Evolutionary conservation across 2,797 vertebrate species (phyloP).

Genomic region (Tarsius wallacei): DNA sequence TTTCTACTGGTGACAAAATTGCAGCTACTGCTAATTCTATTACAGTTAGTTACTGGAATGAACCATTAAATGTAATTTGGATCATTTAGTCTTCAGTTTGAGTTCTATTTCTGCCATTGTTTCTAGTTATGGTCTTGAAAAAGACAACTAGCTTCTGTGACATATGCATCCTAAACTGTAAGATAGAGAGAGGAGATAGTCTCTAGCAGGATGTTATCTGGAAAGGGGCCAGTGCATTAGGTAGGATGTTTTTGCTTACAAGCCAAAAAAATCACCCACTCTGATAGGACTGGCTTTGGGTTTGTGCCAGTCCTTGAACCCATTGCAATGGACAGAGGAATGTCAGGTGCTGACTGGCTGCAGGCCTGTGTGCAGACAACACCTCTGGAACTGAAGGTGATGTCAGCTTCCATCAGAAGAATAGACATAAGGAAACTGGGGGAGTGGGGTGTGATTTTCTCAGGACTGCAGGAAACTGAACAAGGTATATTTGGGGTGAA

Average conservation of each 20-base stretch:
- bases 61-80: neutral
- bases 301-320: neutral
- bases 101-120: neutral
- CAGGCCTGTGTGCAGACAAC: no score
- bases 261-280: neutral
- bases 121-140: neutral
- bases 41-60: neutral
- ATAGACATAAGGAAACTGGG: neutral
- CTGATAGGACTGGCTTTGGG: neutral
- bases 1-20: neutral
- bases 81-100: neutral
- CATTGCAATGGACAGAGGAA: neutral
- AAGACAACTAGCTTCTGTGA: neutral
- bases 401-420: neutral
- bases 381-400: neutral
- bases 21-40: neutral
- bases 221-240: neutral
- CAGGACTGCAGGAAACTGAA: neutral
- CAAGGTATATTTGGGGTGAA: neutral
- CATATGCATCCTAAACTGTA: no score
- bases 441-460: neutral
- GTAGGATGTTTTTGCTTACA: neutral
- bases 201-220: neutral
- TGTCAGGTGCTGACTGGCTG: neutral
- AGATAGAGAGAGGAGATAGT: no score